These are phyloP conservation scores for Drosophila stalkeri DNA, from an alignment of 2,888 invertebrate species.

Conservation along the genomic window DNA sequence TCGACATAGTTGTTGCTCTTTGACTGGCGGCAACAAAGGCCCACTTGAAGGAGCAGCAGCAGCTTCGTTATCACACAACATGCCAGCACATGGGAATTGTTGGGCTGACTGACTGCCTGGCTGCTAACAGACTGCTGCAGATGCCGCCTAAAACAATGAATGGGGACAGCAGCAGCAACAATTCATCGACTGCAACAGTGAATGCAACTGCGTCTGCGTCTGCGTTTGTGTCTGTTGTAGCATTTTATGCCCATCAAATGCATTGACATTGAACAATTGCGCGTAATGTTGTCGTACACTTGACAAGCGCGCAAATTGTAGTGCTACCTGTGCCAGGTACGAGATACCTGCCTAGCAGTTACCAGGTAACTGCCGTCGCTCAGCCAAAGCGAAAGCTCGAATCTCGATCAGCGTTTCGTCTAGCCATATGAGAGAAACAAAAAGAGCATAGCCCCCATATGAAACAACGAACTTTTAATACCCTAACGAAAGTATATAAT, in stretches of 20 bases:
- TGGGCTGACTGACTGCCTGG: conserved; percentile 27
- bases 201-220: conserved; percentile 2
- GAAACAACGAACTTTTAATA: conserved; percentile 13
- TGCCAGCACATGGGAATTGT: conserved; percentile 79
- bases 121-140: conserved; percentile 22
- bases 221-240: conserved; percentile 30
- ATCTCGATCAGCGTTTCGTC: conserved; percentile 67
- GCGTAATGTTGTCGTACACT: conserved; percentile 82
- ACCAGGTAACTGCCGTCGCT: conserved; percentile 22
- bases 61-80: conserved; percentile 79
- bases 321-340: conserved; percentile 63
- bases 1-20: conserved; percentile 24
- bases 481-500: conserved; percentile 9
- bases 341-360: conserved; percentile 40
- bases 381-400: conserved; percentile 67
- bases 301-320: conserved; percentile 81
- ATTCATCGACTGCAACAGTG: conserved; percentile 33
- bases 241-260: conserved; percentile 81
- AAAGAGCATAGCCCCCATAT: background rate
- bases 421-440: conserved; percentile 57
- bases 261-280: conserved; percentile 81
- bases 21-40: conserved; percentile 62
- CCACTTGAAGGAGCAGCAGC: conserved; percentile 47
- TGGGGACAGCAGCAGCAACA: conserved; percentile 49
- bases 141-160: conserved; percentile 69